Evolutionary conservation across 2,888 invertebrate genomes (phyloP), one percentile per base, ranked within the genome.

Genomic region (Spilarctia lutea): DNA sequence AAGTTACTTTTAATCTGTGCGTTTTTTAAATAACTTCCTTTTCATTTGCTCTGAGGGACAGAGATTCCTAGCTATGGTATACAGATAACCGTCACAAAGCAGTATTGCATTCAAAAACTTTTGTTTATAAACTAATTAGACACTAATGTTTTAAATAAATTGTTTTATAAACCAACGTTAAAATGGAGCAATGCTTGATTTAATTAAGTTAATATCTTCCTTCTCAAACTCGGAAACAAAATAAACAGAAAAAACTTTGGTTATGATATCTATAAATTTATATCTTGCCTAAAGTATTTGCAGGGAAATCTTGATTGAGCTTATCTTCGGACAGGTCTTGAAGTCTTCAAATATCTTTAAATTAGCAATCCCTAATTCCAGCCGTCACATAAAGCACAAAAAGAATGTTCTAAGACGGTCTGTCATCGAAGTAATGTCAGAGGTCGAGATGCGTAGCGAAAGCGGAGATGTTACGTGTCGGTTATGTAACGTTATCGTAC

Each of bases 381-480:
- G 56, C 60, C 66, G 69, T 74, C 78, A 67, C 73, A 83, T 87
- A 88, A 83, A 85, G 86, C 86, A 86, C 66, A 76, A 80, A 79
- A 84, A 81, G 65, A 75, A 75, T 71, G 70, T 65, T 83, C 86
- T 86, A 84, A 85, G 68, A 79, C 63, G 77, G 69, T 80, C 78
- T 79, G 74, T 79, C 85, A 78, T 75, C 75, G 65, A 65, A 65
- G 76, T 85, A 86, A 86, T 86, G 86, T 86, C 86, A 86, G 73
- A 84, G 86, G 86, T 87, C 75, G 79, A 67, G 63, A 20, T 67
- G 13, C 73, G 20, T 39, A 81, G 86, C 83, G 86, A 86, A 86
- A 86, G 86, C 79, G 79, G 33, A 85, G 85, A 82, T 69, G 84
- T 89, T 88, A 87, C 90, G 88, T 89, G 74, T 79, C 24, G 7